These are phyloP conservation scores for Antennarius maculatus DNA, from an alignment of 2,797 vertebrate genomes.

Conservation along the genomic window DNA sequence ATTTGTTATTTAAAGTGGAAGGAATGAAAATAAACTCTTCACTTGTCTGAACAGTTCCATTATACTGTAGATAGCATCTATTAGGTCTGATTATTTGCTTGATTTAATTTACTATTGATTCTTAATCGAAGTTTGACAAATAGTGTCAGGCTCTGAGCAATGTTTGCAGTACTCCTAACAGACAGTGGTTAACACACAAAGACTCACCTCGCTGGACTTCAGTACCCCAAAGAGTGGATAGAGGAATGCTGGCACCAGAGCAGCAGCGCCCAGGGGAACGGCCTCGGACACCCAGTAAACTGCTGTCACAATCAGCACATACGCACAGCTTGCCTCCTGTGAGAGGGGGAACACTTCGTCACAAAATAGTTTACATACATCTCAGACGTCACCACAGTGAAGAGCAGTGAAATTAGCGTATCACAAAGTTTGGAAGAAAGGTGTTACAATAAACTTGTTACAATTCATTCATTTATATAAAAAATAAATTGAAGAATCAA, in stretches of 20 bases:
- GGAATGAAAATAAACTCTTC: no score
- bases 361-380: neutral
- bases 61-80: no score
- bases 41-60: no score
- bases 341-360: conserved; percentile 5
- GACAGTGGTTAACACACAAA: neutral
- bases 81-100: no score
- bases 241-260: conserved; percentile 95
- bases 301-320: conserved; percentile 93
- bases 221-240: conserved; percentile 97
- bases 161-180: neutral
- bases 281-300: conserved; percentile 98
- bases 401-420: neutral
- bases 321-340: conserved; percentile 94
- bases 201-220: conserved; percentile 96
- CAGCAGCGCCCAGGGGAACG: conserved; percentile 94
- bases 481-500: no score
- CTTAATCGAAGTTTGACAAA: no score
- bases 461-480: no score
- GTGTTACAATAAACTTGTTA: no score
- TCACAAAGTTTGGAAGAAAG: no score
- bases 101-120: no score
- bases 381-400: neutral
- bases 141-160: neutral
- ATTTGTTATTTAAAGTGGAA: no score